Evolutionary conservation across 2,888 invertebrate species (phyloP).

Genomic region (Luperina testacea): DNA sequence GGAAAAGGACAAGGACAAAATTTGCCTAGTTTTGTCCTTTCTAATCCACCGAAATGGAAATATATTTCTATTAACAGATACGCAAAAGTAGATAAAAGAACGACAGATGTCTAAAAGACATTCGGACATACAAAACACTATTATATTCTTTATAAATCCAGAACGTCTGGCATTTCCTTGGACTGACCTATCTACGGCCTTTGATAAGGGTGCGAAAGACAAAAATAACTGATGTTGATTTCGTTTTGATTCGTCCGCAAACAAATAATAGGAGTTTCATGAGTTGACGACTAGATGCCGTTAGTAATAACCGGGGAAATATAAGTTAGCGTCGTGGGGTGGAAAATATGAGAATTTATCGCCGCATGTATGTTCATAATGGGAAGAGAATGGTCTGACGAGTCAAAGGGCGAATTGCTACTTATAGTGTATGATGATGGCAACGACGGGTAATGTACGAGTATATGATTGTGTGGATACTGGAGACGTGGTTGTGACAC

Average conservation of each 20-base stretch:
- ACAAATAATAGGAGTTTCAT: slow-evolving; percentile 86
- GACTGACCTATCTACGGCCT: slow-evolving; percentile 78
- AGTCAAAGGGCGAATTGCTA: slow-evolving; percentile 67
- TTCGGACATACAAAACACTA: slow-evolving; percentile 29
- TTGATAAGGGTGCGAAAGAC: slow-evolving; percentile 86
- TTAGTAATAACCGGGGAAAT: slow-evolving; percentile 57
- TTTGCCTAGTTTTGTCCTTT: slow-evolving; percentile 11
- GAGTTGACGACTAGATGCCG: slow-evolving; percentile 79
- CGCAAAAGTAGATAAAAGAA: slow-evolving; percentile 19
- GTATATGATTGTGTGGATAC: slow-evolving; percentile 32
- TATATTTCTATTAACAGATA: slow-evolving; percentile 6
- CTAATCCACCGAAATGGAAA: slow-evolving; percentile 19
- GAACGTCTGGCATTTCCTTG: slow-evolving; percentile 33
- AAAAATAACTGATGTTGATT: slow-evolving; percentile 88
- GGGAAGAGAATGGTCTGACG: slow-evolving; percentile 75
- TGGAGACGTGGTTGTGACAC: slow-evolving; percentile 12
- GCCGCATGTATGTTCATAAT: slow-evolving; percentile 73
- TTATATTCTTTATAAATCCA: slow-evolving; percentile 37
- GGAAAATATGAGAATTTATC: slow-evolving; percentile 77
- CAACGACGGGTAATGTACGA: slow-evolving; percentile 27
- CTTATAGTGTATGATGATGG: slow-evolving; percentile 47
- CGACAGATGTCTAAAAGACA: slow-evolving; percentile 18
- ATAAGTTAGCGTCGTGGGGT: slow-evolving; percentile 68
- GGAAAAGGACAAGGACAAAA: not conserved
- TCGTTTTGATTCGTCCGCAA: slow-evolving; percentile 86